phyloP scores from a whole-genome alignment of 2,888 invertebrate species.

The Aplocera efformata region DNA sequence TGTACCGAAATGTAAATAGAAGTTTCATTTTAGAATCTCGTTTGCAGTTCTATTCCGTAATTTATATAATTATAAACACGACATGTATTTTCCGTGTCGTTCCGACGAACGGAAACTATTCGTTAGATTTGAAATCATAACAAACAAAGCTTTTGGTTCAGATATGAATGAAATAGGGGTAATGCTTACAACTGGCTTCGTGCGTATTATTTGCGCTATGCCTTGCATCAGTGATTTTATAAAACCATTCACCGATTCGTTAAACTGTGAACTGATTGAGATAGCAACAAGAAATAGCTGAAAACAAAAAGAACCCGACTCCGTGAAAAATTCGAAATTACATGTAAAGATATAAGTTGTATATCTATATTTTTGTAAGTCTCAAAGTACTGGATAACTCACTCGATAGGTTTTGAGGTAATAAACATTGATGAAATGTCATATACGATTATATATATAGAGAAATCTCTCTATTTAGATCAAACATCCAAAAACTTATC shows the following conservation, averaged over 20 bases:
- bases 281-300: no score
- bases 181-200: slow-evolving; percentile 12
- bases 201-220: slow-evolving; percentile 3
- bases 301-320: no score
- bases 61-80: slow-evolving; percentile 21
- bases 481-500: no score
- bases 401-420: no score
- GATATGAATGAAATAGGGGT: slow-evolving; percentile 29
- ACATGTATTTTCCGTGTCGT: slow-evolving; percentile 8
- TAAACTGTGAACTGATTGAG: no score
- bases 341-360: no score
- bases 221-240: slow-evolving; percentile 20
- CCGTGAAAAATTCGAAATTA: no score
- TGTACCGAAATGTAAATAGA: slow-evolving; percentile 25
- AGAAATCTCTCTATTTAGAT: no score
- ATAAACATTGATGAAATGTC: no score
- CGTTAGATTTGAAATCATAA: slow-evolving; percentile 21
- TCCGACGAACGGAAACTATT: slow-evolving; percentile 18
- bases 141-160: slow-evolving; percentile 28
- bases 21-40: slow-evolving; percentile 16
- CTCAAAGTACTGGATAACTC: no score
- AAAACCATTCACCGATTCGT: slow-evolving; percentile 14
- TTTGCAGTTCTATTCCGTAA: slow-evolving; percentile 11
- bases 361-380: no score
- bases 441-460: no score